Base-by-base conservation (phyloP, 1,140 invertebrate species). In the Anadara kagoshimensis region DNA sequence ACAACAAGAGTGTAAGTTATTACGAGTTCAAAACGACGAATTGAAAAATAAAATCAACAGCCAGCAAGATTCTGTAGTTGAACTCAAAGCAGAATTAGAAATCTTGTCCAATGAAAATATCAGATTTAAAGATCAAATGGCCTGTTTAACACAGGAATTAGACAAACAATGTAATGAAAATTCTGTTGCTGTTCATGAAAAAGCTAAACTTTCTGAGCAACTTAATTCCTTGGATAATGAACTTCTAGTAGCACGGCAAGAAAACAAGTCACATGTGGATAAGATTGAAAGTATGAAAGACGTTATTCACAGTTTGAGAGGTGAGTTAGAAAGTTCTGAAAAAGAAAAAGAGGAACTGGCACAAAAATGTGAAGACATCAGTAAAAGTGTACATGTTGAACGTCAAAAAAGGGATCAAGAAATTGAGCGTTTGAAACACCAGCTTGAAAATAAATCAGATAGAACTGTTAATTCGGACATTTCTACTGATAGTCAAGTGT, bases 11-110 rank as follows among this genome's bases (percentile, higher is more conserved):
- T 74, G 73, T 64, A 65, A 69, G 26, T 54, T 67, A 12, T 73
- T 76, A 16, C 68, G 71, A 57, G 64, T 49, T n/a, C 75, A 80
- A 20, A 82, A 80, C 65, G 80, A 82, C 59, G 78, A 79, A 63
- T 59, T 82, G 0, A 78, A 78, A 43, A 82, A 82, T 53, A 76
- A 74, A 67, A 82, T 82, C 8, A 82, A 82, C 53, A 68, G 76
- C 65, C 80, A 82, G 49, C 78, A 82, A 58, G 80, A 79, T 64
- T 63, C 70, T 22, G 77, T 78, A 36, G 62, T 77, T 26, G 61
- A 62, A 24, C 41, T 80, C 7, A 76, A 78, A 66, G 68, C 69
- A 49, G 75, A 80, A 45, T 53, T 82, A 36, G 62, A 64, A 51
- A 36, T 64, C 12, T 67, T 67, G 20, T 4, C 36, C 20, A 57